These are phyloP conservation scores for Drosophila erecta DNA, from an alignment of 1,140 invertebrate genomes.

Conservation along the genomic window DNA sequence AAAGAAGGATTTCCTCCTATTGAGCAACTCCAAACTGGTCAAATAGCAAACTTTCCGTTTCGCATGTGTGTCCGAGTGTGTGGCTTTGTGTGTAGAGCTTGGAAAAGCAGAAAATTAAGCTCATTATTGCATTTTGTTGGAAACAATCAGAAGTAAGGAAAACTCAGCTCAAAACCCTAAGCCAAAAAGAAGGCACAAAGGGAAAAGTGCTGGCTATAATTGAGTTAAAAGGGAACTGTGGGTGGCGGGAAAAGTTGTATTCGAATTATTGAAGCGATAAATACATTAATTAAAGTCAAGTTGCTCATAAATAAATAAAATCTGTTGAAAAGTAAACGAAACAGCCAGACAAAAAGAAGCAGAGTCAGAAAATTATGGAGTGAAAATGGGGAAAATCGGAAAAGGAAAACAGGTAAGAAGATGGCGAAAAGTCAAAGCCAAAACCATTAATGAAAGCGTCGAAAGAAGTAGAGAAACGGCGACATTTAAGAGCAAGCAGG, in stretches of 20 bases:
- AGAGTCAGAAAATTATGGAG: neutral
- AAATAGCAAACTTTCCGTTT: slow-evolving; percentile 32
- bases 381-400: neutral
- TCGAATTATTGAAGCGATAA: slow-evolving; percentile 79
- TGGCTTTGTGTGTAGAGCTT: neutral
- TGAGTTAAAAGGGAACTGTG: slow-evolving; percentile 35
- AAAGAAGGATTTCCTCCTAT: slow-evolving; percentile 74
- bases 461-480: slow-evolving; percentile 20
- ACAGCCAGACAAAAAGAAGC: slow-evolving; percentile 21
- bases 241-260: slow-evolving; percentile 53
- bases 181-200: slow-evolving; percentile 12
- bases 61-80: slow-evolving; percentile 6
- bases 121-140: slow-evolving; percentile 57
- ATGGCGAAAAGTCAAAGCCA: slow-evolving; percentile 38
- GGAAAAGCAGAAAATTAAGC: slow-evolving; percentile 34
- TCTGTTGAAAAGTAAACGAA: slow-evolving; percentile 61
- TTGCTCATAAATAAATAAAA: slow-evolving; percentile 77
- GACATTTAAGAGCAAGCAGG: slow-evolving; percentile 10
- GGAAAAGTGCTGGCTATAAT: slow-evolving; percentile 26
- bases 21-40: slow-evolving; percentile 67
- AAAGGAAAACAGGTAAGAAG: slow-evolving; percentile 1
- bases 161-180: slow-evolving; percentile 36
- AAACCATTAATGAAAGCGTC: slow-evolving; percentile 39
- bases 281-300: slow-evolving; percentile 82
- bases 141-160: slow-evolving; percentile 36